Evolutionary conservation across 1,140 invertebrate genomes (phyloP).

Genomic region (Drosophila guanche): DNA sequence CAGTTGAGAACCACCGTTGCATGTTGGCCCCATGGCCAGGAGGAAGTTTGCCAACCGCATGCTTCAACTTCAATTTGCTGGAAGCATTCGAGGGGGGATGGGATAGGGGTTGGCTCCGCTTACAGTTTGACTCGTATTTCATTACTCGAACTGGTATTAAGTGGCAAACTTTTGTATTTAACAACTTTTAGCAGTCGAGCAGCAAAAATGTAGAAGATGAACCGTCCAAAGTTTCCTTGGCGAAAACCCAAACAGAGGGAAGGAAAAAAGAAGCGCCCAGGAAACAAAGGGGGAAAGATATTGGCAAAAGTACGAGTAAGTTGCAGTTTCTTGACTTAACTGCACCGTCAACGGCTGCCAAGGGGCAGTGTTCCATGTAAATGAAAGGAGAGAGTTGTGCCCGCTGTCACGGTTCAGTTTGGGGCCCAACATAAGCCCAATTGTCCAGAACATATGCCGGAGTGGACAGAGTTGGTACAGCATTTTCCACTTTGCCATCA

Average conservation of each 20-base stretch:
- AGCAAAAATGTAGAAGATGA: slow-evolving; percentile 71
- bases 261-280: slow-evolving; percentile 13
- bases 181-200: slow-evolving; percentile 75
- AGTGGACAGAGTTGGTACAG: slow-evolving; percentile 18
- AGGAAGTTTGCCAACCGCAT: slow-evolving; percentile 74
- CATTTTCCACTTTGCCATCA: slow-evolving; percentile 40
- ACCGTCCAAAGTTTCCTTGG: slow-evolving; percentile 55
- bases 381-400: slow-evolving; percentile 43
- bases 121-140: slow-evolving; percentile 72
- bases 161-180: slow-evolving; percentile 81
- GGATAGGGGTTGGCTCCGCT: slow-evolving; percentile 12
- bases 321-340: slow-evolving; percentile 76
- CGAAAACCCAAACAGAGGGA: slow-evolving; percentile 32
- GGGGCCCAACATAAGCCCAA: slow-evolving; percentile 29
- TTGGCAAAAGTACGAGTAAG: slow-evolving; percentile 44
- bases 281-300: slow-evolving; percentile 4
- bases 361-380: slow-evolving; percentile 22
- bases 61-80: slow-evolving; percentile 79
- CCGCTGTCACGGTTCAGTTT: slow-evolving; percentile 2
- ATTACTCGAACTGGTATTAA: slow-evolving; percentile 82
- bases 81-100: slow-evolving; percentile 16
- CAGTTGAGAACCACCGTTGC: slow-evolving; percentile 53
- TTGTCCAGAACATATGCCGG: slow-evolving; percentile 42
- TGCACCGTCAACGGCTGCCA: slow-evolving; percentile 37
- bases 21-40: slow-evolving; percentile 61